These are phyloP conservation scores for Drosophila virilis DNA, from an alignment of 1,140 invertebrate species.

Conservation along the genomic window DNA sequence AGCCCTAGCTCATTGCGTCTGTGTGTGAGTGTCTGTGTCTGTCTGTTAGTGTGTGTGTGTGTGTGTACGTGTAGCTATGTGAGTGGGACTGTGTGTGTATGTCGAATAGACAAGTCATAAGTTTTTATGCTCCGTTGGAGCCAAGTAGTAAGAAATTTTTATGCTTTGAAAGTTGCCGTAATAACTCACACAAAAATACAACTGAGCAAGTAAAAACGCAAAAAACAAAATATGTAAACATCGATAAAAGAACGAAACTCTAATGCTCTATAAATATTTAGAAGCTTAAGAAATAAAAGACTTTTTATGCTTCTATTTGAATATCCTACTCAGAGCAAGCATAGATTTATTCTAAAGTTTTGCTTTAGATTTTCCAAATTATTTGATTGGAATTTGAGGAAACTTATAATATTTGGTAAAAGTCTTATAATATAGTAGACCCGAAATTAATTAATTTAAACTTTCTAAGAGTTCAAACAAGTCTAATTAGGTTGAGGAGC, in stretches of 20 bases:
- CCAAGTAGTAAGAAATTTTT: slow-evolving; percentile 78
- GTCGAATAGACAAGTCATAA: slow-evolving; percentile 79
- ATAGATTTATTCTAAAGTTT: too few species aligned
- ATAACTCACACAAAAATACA: slow-evolving; percentile 64
- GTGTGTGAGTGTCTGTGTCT: slow-evolving; percentile 17
- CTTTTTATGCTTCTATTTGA: too few species aligned
- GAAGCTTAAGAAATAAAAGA: neutral
- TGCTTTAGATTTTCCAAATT: too few species aligned
- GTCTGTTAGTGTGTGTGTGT: slow-evolving; percentile 26
- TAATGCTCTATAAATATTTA: slow-evolving; percentile 44
- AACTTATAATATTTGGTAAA: too few species aligned
- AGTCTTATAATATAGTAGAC: too few species aligned
- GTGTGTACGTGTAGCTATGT: slow-evolving; percentile 7
- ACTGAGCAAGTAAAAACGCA: slow-evolving; percentile 27
- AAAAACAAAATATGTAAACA: slow-evolving; percentile 2
- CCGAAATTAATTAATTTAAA: too few species aligned
- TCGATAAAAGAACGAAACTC: slow-evolving; percentile 20
- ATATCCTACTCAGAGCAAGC: too few species aligned
- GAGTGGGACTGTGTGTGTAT: slow-evolving; percentile 11
- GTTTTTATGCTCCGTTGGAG: slow-evolving; percentile 77
- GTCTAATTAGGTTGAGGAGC: too few species aligned
- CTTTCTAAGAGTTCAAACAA: too few species aligned
- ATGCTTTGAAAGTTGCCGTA: slow-evolving; percentile 76
- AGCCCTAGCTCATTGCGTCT: slow-evolving; percentile 30
- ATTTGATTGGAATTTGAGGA: too few species aligned